phyloP scores from a whole-genome alignment of 1,140 invertebrate genomes.

The Drosophila lini region DNA sequence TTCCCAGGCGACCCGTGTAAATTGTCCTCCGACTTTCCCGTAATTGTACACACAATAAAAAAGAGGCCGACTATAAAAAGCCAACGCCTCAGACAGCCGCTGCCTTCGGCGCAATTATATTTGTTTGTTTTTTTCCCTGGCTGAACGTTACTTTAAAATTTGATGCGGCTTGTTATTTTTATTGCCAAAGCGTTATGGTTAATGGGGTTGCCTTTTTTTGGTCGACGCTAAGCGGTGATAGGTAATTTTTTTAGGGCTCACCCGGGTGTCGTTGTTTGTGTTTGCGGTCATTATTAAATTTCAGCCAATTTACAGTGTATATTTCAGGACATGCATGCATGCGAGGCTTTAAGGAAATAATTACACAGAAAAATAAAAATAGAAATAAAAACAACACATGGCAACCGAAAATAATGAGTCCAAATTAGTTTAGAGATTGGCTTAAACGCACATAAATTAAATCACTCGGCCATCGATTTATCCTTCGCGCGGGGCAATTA shows the following conservation, averaged over 20 bases:
- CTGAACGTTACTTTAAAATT: constrained; percentile 60
- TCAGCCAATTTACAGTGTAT: constrained; percentile 3
- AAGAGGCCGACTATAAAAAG: constrained; percentile 20
- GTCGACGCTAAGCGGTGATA: constrained; percentile 36
- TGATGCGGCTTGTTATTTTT: constrained; percentile 70
- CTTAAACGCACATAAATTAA: constrained; percentile 44
- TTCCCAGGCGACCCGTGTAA: constrained; percentile 51
- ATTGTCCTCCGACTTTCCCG: background rate
- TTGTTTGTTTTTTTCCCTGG: constrained; percentile 28
- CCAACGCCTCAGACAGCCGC: constrained; percentile 23
- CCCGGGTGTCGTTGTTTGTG: constrained; percentile 43
- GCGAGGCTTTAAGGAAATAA: background rate
- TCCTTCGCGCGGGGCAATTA: constrained; percentile 21
- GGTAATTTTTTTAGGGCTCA: constrained; percentile 63
- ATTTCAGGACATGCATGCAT: background rate
- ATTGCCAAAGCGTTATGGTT: constrained; percentile 52
- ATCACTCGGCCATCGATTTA: constrained; percentile 36
- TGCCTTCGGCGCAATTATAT: constrained; percentile 48
- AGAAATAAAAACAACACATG: background rate
- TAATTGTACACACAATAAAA: constrained; percentile 26
- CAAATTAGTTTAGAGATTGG: constrained; percentile 38
- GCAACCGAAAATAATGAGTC: constrained; percentile 18
- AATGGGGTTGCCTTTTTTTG: constrained; percentile 28
- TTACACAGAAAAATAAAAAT: background rate
- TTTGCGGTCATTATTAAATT: constrained; percentile 45